These are phyloP conservation scores for Carapus acus DNA, from an alignment of 2,797 vertebrate species.

Conservation along the genomic window DNA sequence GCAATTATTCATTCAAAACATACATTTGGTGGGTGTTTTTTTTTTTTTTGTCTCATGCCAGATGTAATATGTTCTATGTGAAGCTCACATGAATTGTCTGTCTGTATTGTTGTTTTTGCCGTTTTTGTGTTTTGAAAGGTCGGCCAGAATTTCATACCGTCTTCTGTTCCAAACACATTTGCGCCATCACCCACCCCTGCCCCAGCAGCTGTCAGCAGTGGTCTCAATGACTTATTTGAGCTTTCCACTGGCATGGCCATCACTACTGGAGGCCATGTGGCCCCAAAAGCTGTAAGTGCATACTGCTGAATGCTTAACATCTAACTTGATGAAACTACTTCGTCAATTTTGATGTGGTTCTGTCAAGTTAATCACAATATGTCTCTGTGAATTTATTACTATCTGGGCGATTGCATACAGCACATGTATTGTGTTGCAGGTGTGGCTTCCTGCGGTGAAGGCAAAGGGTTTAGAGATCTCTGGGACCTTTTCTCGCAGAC, in stretches of 20 bases:
- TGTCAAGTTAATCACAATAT: too few relatives aligned
- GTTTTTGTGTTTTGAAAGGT: constrained; percentile 70
- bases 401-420: too few relatives aligned
- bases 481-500: constrained; percentile 91
- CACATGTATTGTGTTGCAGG: constrained; percentile 74
- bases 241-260: constrained; percentile 91
- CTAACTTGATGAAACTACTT: too few relatives aligned
- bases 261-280: constrained; percentile 84
- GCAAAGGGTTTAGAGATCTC: constrained; percentile 96
- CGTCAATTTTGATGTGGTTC: too few relatives aligned
- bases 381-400: too few relatives aligned
- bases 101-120: constrained; percentile 15
- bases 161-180: constrained; percentile 91
- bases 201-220: constrained; percentile 85
- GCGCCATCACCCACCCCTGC: constrained; percentile 95
- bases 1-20: too few relatives aligned
- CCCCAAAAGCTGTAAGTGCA: constrained; percentile 86
- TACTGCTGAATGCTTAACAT: background rate
- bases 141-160: constrained; percentile 95
- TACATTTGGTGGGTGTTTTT: too few relatives aligned
- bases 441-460: constrained; percentile 96
- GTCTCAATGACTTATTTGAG: constrained; percentile 95
- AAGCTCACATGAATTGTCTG: background rate
- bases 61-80: background rate
- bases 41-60: background rate